A percentile compares a stretch with the other conserved stretches of the same genome.
phyloP scores from a whole-genome alignment of 2,888 invertebrate species.

The Boloria euphrosyne region DNA sequence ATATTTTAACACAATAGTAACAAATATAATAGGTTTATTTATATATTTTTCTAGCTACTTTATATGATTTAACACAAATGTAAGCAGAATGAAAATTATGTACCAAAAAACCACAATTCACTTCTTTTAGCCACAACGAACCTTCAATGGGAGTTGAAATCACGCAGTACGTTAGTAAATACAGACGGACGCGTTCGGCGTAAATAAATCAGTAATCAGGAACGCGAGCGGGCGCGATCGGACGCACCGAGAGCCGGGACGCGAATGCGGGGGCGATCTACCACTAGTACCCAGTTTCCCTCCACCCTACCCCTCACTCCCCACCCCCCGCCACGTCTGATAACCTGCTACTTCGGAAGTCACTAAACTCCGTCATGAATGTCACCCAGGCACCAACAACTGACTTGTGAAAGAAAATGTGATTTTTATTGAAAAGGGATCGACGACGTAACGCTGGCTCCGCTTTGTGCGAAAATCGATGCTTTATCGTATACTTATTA shows the following conservation, averaged over 20 bases:
- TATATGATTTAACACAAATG: conserved; percentile 3
- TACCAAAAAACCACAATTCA: conserved; percentile 59
- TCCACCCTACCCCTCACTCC: conserved; percentile 50
- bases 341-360: conserved; percentile 82
- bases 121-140: conserved; percentile 71
- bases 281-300: conserved; percentile 70
- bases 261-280: conserved; percentile 71
- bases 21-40: too few relatives aligned
- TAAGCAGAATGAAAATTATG: neutral
- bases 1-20: too few relatives aligned
- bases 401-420: conserved; percentile 73
- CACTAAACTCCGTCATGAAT: conserved; percentile 79
- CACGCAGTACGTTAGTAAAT: conserved; percentile 55
- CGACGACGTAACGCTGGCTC: conserved; percentile 60
- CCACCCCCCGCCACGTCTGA: conserved; percentile 62
- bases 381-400: conserved; percentile 70
- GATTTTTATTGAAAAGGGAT: conserved; percentile 77
- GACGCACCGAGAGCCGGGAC: conserved; percentile 66
- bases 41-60: neutral
- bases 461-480: conserved; percentile 67
- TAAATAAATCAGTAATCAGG: conserved; percentile 38
- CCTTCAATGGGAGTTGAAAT: conserved; percentile 54
- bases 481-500: conserved; percentile 59
- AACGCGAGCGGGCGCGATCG: conserved; percentile 59
- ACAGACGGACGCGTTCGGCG: conserved; percentile 50